A percentile compares a stretch with the other conserved stretches of the same genome.
phyloP scores from a whole-genome alignment of 2,888 invertebrate species.

The Apamea monoglypha region DNA sequence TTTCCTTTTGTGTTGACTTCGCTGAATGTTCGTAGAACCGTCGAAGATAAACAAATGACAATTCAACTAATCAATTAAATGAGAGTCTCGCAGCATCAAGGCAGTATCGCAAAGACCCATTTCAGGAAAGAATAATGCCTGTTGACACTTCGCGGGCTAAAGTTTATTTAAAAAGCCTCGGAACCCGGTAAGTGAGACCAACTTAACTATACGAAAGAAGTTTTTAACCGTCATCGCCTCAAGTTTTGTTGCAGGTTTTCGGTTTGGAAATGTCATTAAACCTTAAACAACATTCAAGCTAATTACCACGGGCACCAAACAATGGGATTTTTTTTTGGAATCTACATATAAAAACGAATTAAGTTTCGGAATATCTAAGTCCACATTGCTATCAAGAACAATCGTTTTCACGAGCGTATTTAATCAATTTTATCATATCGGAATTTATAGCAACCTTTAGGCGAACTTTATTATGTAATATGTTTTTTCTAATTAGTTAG shows the following conservation, averaged over 20 bases:
- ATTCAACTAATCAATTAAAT: conserved; percentile 39
- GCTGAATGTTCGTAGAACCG: conserved; percentile 38
- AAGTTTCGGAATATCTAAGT: conserved; percentile 4
- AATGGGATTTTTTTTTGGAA: conserved; percentile 19
- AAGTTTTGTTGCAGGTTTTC: conserved; percentile 1
- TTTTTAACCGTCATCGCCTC: background rate
- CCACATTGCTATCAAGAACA: conserved; percentile 37
- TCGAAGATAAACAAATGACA: conserved; percentile 38
- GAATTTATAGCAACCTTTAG: conserved; percentile 20
- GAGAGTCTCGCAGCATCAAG: conserved; percentile 6
- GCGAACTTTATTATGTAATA: conserved; percentile 17
- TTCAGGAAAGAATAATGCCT: conserved; percentile 14
- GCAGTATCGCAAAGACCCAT: conserved; percentile 12
- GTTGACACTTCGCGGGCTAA: conserved; percentile 7
- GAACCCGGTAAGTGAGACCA: conserved; percentile 17
- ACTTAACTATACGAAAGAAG: background rate
- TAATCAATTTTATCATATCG: conserved; percentile 43
- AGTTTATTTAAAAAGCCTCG: conserved; percentile 12
- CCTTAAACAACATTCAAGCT: conserved; percentile 3
- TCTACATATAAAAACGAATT: conserved; percentile 9
- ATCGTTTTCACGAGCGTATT: conserved; percentile 25
- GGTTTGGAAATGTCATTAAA: conserved; percentile 11
- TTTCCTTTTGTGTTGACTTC: conserved; percentile 25
- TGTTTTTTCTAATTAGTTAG: conserved; percentile 19
- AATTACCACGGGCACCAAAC: conserved; percentile 4